A percentile compares a stretch with the other conserved stretches of the same genome.
These are phyloP conservation scores for Drosophila varians DNA, from an alignment of 1,140 invertebrate species.

Conservation along the genomic window DNA sequence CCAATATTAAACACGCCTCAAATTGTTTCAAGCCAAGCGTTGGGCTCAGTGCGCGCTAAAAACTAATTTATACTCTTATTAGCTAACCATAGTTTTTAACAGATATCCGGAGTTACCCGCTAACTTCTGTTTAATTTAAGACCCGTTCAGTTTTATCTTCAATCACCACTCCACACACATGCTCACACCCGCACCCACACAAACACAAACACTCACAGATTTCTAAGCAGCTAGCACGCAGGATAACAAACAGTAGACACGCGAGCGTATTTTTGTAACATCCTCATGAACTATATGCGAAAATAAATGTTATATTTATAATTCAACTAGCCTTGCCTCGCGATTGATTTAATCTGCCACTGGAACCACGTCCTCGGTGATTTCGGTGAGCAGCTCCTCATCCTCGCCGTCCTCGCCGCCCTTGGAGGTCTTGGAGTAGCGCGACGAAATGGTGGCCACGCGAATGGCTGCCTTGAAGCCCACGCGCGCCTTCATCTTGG, in stretches of 20 bases:
- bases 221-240: constrained; percentile 26
- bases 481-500: constrained; percentile 87
- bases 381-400: constrained; percentile 70
- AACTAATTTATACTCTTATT: constrained; percentile 52
- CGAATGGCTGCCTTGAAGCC: constrained; percentile 88
- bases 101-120: constrained; percentile 41
- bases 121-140: constrained; percentile 73
- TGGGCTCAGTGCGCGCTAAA: constrained; percentile 50
- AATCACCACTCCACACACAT: constrained; percentile 19
- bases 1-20: constrained; percentile 7
- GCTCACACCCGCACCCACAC: constrained; percentile 8
- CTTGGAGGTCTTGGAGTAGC: constrained; percentile 60
- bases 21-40: constrained; percentile 48
- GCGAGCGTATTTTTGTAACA: constrained; percentile 67
- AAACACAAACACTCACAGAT: constrained; percentile 16
- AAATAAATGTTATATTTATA: constrained; percentile 81
- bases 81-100: constrained; percentile 48
- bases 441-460: constrained; percentile 77
- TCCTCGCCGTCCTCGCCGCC: constrained; percentile 58
- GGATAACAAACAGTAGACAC: constrained; percentile 29
- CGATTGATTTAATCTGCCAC: constrained; percentile 48
- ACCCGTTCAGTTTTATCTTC: constrained; percentile 42
- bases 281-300: constrained; percentile 62
- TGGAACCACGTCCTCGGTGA: constrained; percentile 64
- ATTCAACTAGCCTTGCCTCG: constrained; percentile 25